Conservation (phyloP, 1,140 invertebrate genomes). For the Drosophila miranda region DNA sequence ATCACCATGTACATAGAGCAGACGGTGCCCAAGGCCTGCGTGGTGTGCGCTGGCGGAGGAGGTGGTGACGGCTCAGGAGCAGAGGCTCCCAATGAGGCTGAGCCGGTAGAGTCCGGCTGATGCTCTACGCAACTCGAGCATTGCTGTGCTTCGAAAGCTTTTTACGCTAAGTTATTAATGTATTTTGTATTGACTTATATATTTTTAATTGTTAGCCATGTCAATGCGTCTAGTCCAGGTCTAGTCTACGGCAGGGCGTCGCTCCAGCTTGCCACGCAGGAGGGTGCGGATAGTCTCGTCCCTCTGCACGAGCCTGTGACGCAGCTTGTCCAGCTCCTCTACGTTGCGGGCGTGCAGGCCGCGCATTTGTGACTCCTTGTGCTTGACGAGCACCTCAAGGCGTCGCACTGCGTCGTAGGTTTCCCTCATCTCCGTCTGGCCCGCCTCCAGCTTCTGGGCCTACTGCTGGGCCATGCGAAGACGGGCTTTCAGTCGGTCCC, state of each 20-base stretch:
- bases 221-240: too few species aligned
- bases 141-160: conserved; percentile 75
- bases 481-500: conserved; percentile 71
- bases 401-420: conserved; percentile 76
- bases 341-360: conserved; percentile 67
- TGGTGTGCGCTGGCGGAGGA: conserved; percentile 51
- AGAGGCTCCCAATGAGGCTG: conserved; percentile 22
- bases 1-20: conserved; percentile 82
- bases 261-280: conserved; percentile 57
- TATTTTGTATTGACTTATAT: conserved; percentile 80
- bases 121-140: conserved; percentile 38
- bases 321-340: conserved; percentile 73
- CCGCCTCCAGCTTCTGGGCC: conserved; percentile 75
- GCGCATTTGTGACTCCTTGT: conserved; percentile 79
- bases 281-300: conserved; percentile 76
- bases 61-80: conserved; percentile 3
- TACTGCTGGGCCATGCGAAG: conserved; percentile 76
- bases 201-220: conserved; percentile 71
- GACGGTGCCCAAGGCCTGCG: conserved; percentile 68
- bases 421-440: conserved; percentile 64
- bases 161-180: conserved; percentile 75
- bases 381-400: conserved; percentile 73
- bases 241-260: conserved; percentile 60
- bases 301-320: conserved; percentile 73
- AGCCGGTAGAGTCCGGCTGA: conserved; percentile 48